Base-by-base conservation (phyloP, 2,888 invertebrate species). In the Ommatoiulus sabulosus region DNA sequence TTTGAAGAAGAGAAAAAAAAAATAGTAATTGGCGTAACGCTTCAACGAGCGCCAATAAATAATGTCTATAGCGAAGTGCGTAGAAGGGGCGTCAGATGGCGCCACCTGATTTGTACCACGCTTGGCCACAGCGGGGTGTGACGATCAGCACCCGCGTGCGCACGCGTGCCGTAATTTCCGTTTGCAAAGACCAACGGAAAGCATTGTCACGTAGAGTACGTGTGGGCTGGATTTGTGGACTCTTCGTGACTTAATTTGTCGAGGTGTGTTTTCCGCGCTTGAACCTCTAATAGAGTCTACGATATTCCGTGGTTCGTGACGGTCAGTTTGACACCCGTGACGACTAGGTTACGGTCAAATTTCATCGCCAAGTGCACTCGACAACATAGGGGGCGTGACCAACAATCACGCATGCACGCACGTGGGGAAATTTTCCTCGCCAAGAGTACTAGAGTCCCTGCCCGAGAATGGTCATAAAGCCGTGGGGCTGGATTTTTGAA, bases 271-370 rank as follows among this genome's bases (percentile, higher is more conserved):
- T n/a, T 4, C 3, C 57, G 0, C 5, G 57, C n/a, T 10, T n/a
- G n/a, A 8, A 57, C 1, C 35, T 35, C 35, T 80, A 80, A 35
- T 1, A 35, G 35, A 35, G 35, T 35, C 35, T 2, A 80, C 15
- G 80, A 35, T 35, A 80, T 80, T 80, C 35, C 4, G 5, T 35
- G 35, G 35, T 35, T 35, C 35, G 24, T 80, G 80, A 80, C 80
- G 80, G 24, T 35, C 35, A 80, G 15, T 80, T 80, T 15, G 80
- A 80, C 80, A 80, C 80, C 80, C 80, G 35, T 80, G 80, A 80
- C 15, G 80, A 43, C 35, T 35, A 15, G 35, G 80, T 80, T 43
- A 80, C 35, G 35, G 4, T 35, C 35, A 15, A 15, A 80, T 12
- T 35, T 24, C 35, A 15, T 4, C 1, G 3, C 35, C 35, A 80